These are phyloP conservation scores for Carabus problematicus DNA, from an alignment of 2,888 invertebrate species.

Conservation along the genomic window DNA sequence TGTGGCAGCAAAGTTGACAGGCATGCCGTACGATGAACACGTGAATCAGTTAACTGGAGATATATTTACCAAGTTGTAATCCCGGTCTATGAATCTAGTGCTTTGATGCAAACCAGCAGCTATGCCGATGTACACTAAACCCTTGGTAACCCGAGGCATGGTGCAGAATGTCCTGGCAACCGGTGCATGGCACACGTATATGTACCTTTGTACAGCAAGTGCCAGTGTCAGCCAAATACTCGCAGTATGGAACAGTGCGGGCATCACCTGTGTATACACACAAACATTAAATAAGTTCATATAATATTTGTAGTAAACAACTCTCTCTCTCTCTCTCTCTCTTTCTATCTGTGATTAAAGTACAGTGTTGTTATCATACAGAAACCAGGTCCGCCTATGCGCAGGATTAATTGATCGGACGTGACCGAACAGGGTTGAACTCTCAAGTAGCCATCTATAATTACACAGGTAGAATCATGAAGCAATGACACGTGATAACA, in stretches of 20 bases:
- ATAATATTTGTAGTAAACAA: not conserved
- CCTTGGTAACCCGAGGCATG: constrained; percentile 77
- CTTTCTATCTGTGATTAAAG: too few relatives aligned
- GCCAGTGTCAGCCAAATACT: constrained; percentile 93
- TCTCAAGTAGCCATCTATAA: not conserved
- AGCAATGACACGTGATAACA: too few relatives aligned
- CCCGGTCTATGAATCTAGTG: constrained; percentile 81
- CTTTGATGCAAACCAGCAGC: constrained; percentile 84
- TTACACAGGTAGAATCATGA: too few relatives aligned
- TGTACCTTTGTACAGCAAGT: constrained; percentile 90
- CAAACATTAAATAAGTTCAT: not conserved
- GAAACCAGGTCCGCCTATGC: not conserved
- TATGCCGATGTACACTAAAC: constrained; percentile 79
- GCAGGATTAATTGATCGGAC: not conserved
- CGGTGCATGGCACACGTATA: constrained; percentile 93
- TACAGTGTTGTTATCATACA: not conserved
- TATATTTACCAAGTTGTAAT: constrained; percentile 58
- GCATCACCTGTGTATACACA: constrained; percentile 69
- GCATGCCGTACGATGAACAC: too few relatives aligned
- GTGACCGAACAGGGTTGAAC: not conserved
- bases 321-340: too few relatives aligned
- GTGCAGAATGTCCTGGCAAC: constrained; percentile 83
- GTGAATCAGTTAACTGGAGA: too few relatives aligned
- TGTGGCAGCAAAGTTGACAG: too few relatives aligned
- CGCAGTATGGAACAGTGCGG: constrained; percentile 91